phyloP scores from a whole-genome alignment of 2,113 vertebrate species.

The Cepphus grylle region DNA sequence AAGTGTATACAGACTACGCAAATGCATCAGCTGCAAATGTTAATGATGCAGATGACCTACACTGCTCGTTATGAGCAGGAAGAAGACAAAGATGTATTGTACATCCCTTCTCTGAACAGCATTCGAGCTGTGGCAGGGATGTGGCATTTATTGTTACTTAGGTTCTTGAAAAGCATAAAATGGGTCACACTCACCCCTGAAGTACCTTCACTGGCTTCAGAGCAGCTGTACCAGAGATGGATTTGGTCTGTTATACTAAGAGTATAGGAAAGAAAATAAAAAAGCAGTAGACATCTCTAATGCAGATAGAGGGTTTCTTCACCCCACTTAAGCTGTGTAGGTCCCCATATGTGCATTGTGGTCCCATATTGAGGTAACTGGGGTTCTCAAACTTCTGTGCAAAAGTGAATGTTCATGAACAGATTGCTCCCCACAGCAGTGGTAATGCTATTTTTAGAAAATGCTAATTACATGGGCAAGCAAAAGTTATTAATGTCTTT shows the following conservation, averaged over 20 bases:
- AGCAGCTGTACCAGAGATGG: neutral
- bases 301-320: neutral
- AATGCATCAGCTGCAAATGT: constrained; percentile 65
- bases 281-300: neutral
- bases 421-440: neutral
- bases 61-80: constrained; percentile 50
- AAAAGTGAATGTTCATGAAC: neutral
- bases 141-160: constrained; percentile 16
- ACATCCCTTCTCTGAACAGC: constrained; percentile 6
- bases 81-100: constrained; percentile 70
- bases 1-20: constrained; percentile 26
- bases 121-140: neutral
- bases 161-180: constrained; percentile 38
- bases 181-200: neutral
- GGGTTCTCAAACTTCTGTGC: neutral
- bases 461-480: neutral
- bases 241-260: neutral
- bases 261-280: neutral
- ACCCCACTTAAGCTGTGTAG: neutral
- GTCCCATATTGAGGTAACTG: neutral
- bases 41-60: constrained; percentile 68
- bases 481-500: neutral
- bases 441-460: neutral
- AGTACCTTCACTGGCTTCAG: neutral
- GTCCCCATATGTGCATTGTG: neutral